Percentiles rank a stretch among this genome's conserved stretches.
Evolutionary conservation across 1,140 invertebrate genomes (phyloP).

Genomic region (Apocrypta bakeri): DNA sequence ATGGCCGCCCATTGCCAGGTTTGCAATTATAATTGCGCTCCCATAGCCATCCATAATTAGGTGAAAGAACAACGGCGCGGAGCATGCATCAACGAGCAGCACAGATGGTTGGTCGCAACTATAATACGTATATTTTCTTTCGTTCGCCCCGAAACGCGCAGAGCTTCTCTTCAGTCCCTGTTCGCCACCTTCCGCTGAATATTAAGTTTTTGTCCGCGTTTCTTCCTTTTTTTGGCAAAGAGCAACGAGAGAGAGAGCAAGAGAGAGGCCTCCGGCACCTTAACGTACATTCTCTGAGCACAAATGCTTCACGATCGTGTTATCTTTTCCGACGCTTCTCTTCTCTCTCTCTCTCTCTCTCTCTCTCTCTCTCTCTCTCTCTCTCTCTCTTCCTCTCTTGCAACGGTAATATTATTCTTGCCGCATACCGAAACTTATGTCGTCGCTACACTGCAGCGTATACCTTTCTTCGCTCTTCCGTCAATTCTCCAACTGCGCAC

Average conservation of each 20-base stretch:
- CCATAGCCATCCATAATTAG: too few species aligned
- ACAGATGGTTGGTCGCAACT: not conserved
- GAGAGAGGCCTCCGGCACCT: not conserved
- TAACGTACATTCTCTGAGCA: not conserved
- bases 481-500: not conserved
- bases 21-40: not conserved
- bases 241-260: too few species aligned
- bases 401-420: slow-evolving; percentile 65
- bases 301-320: slow-evolving; percentile 47
- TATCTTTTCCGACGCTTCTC: slow-evolving; percentile 56
- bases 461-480: slow-evolving; percentile 43
- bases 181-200: not conserved
- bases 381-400: slow-evolving; percentile 25
- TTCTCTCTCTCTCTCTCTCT: too few species aligned
- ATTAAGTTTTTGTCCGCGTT: not conserved
- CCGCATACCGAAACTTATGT: slow-evolving; percentile 48
- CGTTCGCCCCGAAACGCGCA: not conserved
- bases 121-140: not conserved
- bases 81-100: too few species aligned
- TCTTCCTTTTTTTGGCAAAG: too few species aligned
- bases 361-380: too few species aligned
- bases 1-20: not conserved
- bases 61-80: too few species aligned
- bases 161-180: not conserved
- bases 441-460: slow-evolving; percentile 42